Evolutionary conservation across 1,140 invertebrate species (phyloP), one percentile per base, ranked within the genome.

Genomic region (Rhizoglyphus robini): DNA sequence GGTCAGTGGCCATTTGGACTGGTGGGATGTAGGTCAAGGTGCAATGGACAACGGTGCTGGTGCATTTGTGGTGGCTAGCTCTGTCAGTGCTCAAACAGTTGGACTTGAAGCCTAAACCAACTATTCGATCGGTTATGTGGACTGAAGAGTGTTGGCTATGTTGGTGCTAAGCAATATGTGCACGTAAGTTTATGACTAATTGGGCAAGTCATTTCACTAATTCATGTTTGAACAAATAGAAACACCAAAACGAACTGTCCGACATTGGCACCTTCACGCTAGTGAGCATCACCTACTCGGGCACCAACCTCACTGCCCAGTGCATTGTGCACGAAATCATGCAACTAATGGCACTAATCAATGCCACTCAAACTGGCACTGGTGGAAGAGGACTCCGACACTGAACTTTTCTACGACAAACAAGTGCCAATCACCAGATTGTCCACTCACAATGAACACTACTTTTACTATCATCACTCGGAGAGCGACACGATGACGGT

Each of bases 381-480:
- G 76, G 81, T 2, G 79, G 82, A n/a, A 65, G 80, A 79, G 3
- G 83, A 82, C 1, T 83, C 85, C 4, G 86, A 90, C 74, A 86
- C 88, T 57, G 70, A 67, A 13, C 72, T 78, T 0, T 85, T 85
- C 76, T 76, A 80, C 8, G 63, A 78, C 13, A 73, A 76, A 18
- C 83, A 84, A 18, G 79, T 88, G 4, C 87, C 88, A 8, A 82
- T 82, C 27, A 83, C 80, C 1, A 80, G 81, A 65, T 76, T 89
- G 1, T 74, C 81, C 51, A 88, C 83, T 69, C 77, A 80, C 38
- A 84, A 86, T 73, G 81, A 83, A 34, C 79, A 79, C 67, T 91
- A 91, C 71, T 90, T 89, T 72, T 86, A 84, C 81, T 91, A 82
- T 73, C 88, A 91, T 75, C 88, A 91, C 70, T 80, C 83, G 0